Base-by-base conservation (phyloP, 1,140 invertebrate species). In the Scaptomyza pallida region DNA sequence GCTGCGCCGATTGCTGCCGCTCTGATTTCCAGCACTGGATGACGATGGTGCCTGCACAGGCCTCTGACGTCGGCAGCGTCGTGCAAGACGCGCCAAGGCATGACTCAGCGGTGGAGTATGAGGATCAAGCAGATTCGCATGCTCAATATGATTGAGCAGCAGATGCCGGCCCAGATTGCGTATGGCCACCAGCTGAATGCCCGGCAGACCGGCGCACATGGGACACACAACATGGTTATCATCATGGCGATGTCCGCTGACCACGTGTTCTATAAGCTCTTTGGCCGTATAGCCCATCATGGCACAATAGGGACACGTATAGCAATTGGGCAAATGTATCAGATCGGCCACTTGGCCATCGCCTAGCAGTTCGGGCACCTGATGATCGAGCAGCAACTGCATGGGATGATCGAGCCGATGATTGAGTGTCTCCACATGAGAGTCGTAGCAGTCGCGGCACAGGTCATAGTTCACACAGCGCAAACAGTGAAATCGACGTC, bases 401-500 rank as follows among this genome's bases (percentile, higher is more conserved):
- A 86, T 86, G 3, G 82, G 82, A 63, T 86, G 82, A 0, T 78
- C 63, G 6, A 41, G 2, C 1, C 54, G 40, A 43, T 86, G 82
- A 1, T 69, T 51, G 15, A 52, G 59, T 2, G 78, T 82, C 45
- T 88, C 67, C 2, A 82, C 41, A 5, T 48, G 63, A 35, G 54
- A 56, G 15, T 86, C 78, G 47, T 72, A 86, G 60, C 82, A 86
- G 1, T 78, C 63, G n/a, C 60, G 44, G 47, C 82, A 86, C 0
- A 86, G 74, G 41, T 86, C 83, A 33, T 75, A 86, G 63, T 78
- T 78, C 16, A 47, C 26, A 19, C 82, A 86, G 5, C 74, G 82
- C 63, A 86, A 59, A 26, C 82, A 86, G 17, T 74, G 71, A 30
- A 69, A 86, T 10, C 82, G 74, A 4, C 78, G 75, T 3, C 78